Evolutionary conservation across 1,140 invertebrate genomes (phyloP), one percentile per base, ranked within the genome.

Genomic region (Drosophila novamexicana): DNA sequence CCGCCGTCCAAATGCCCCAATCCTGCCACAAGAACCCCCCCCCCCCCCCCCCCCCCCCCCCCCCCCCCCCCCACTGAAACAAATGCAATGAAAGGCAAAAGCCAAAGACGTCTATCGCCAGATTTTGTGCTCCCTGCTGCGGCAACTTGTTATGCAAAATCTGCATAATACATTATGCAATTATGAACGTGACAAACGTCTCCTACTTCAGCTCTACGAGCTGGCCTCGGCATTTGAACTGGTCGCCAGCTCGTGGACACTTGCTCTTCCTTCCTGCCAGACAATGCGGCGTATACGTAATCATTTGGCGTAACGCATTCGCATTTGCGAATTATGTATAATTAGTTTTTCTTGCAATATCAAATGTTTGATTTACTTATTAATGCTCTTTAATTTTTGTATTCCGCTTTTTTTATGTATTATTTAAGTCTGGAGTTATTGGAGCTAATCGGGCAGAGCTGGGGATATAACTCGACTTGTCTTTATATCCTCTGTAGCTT

Each of bases 131-230:
- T 14, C 18, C 47, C 39, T 40, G 40, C 47, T 67, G 34, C 72
- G 81, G 64, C 76, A 79, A 83, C 86, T 86, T 82, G 82, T 82
- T 86, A 88, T 82, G 83, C 71, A 79, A 86, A 88, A 88, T 86
- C 76, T 86, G 83, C 83, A 86, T 86, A 86, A 86, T 86, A 86
- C 83, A 86, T 86, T 86, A 88, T 86, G 79, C 81, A 86, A 86
- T 86, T 86, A 86, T 86, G 79, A 82, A 83, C 83, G 83, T 86
- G 83, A 86, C 83, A 86, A 88, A 86, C 49, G 59, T 62, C 59
- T 49, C 16, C 42, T 36, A 18, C 34, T 47, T 14, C 58, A n/a
- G 44, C 54, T 29, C 22, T 29, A 29, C 22, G 22, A 29, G 22
- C 22, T 29, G 22, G 22, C 22, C 22, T 29, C 22, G 22, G 22